These are phyloP conservation scores for Menidia beryllina DNA, from an alignment of 2,113 vertebrate genomes.

Conservation along the genomic window DNA sequence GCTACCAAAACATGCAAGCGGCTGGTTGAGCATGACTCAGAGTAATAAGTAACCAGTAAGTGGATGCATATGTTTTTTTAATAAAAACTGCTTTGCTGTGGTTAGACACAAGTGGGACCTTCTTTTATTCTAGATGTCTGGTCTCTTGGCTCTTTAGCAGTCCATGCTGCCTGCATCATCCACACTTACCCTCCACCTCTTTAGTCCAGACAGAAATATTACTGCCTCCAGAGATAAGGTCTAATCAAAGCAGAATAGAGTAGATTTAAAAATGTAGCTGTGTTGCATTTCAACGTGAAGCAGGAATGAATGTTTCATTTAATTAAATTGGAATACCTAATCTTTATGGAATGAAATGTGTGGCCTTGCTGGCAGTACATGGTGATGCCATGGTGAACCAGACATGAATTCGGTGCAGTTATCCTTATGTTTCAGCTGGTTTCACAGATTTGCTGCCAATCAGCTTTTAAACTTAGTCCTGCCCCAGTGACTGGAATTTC, in stretches of 20 bases:
- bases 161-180: background rate
- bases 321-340: background rate
- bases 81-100: background rate
- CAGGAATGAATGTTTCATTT: no score
- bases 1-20: slow-evolving; percentile 1
- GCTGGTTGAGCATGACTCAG: background rate
- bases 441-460: no score
- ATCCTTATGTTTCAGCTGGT: no score
- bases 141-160: background rate
- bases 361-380: background rate
- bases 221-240: background rate
- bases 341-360: no score
- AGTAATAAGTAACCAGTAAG: slow-evolving; percentile 4
- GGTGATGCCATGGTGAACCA: no score
- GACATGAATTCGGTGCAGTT: no score
- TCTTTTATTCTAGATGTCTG: background rate
- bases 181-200: background rate
- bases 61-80: background rate
- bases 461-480: no score
- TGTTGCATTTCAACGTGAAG: no score
- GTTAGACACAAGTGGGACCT: background rate
- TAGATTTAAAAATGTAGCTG: no score
- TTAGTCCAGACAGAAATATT: background rate
- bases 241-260: background rate
- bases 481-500: no score